Base-by-base conservation (phyloP, 30 jellyfish, hydroid and myxozoan genomes). In the Aurelia sp. region DNA sequence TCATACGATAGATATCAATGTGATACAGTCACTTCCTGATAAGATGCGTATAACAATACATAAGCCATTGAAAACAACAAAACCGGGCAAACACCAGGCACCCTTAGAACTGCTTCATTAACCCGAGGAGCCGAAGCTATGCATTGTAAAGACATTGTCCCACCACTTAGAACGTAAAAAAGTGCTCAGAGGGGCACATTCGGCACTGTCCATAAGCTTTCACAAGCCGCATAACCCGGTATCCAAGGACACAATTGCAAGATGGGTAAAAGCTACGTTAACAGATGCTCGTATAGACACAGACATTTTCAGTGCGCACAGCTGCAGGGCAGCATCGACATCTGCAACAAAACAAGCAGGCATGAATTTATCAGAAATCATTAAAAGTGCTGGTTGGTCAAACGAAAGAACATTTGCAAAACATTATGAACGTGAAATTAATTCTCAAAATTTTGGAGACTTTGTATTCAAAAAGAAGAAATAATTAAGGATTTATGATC, bases 201-300 rank as follows among this genome's bases (percentile, higher is more conserved):
- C 31, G 21, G 52, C 50, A 5, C 79, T 74, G 16, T 73, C 55
- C 17, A 18, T 73, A 20, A 85, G 94, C 27, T 74, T 30, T 63
- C 19, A 19, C 3, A 86, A 74, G 70, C 95, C 95, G 4, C 73
- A 64, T 65, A 64, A 66, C 21, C 60, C 91, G 1, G 86, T 67
- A 21, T 4, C 66, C 13, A 67, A 69, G 52, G 71, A 61, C 58
- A 82, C 86, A 8, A 41, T 70, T 8, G 47, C 76, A 9, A 51
- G 85, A 59, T 59, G 69, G 69, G 69, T 59, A 59, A 59, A 59
- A 59, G 33, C 69, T 18, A 22, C 69, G 13, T 59, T 59, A 59
- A 59, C 2, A 0, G 33, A 59, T 5, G 15, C 69, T n/a, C 33
- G 69, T 7, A 59, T 59, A 59, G 33, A 59, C 33, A 59, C 69